These are phyloP conservation scores for Noctua janthina DNA, from an alignment of 2,888 invertebrate species.

Conservation along the genomic window DNA sequence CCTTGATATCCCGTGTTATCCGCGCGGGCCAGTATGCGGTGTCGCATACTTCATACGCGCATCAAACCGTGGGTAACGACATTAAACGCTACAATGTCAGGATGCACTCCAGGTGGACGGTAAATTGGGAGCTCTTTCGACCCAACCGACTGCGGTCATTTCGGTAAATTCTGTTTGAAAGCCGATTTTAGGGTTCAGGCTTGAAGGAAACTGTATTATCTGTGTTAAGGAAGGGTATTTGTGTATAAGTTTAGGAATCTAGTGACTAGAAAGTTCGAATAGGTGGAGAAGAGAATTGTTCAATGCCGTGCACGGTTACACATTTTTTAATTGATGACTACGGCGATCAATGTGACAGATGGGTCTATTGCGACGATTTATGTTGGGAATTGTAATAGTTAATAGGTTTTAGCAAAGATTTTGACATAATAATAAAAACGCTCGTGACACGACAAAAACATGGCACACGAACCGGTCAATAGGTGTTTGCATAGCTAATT, in stretches of 20 bases:
- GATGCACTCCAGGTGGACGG: conserved; percentile 69
- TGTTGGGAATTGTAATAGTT: not conserved
- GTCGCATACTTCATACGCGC: conserved; percentile 65
- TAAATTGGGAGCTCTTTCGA: conserved; percentile 76
- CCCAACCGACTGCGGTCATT: conserved; percentile 60
- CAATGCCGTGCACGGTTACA: not conserved
- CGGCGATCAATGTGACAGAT: not conserved
- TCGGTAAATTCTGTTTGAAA: conserved; percentile 61
- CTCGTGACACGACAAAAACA: not conserved
- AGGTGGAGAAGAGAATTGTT: not conserved
- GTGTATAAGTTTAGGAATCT: not conserved
- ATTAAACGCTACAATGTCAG: conserved; percentile 75
- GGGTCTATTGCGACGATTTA: not conserved
- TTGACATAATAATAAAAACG: not conserved
- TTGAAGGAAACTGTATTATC: conserved; percentile 26
- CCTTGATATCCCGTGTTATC: not conserved
- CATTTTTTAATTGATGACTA: too few relatives aligned
- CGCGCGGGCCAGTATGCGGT: conserved; percentile 13
- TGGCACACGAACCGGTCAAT: not conserved
- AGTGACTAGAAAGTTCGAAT: not conserved
- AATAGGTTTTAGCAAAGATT: not conserved
- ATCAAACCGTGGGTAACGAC: conserved; percentile 73
- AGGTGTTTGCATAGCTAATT: not conserved
- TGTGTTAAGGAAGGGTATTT: conserved; percentile 18
- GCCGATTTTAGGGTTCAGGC: conserved; percentile 46